Evolutionary conservation across 2,797 vertebrate genomes (phyloP), one percentile per base, ranked within the genome.

Genomic region (Sternarchorhynchus goeldii): DNA sequence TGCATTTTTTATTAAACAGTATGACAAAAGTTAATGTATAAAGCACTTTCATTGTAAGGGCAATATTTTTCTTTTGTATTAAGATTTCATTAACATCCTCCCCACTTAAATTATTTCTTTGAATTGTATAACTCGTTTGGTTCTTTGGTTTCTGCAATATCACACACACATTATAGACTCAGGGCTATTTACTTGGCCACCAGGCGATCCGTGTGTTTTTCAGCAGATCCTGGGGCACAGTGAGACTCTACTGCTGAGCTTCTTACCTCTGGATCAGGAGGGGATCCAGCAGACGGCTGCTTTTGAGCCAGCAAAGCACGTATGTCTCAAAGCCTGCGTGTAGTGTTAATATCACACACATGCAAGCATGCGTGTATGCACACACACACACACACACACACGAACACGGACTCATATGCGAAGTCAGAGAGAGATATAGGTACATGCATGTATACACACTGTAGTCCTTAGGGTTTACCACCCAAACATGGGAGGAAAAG

Each of bases 401-500:
- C 64, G 32, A 7, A 63, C 29, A 63, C 60, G 18, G 29, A 63
- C 29, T 32, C 60, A 63, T 31, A 32, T 25, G 41, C 34, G 53
- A 21, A 31, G 41, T 53, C 16, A 55, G 41, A 12, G 45, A 50
- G 12, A 50, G 4, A 50, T 16, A 62, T 14, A 83, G 88, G 83
- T 85, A 12, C 45, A 50, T 2, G 10, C 21, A 31, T 21, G 41
- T 21, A 83, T 87, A 85, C 85, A 88, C 86, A 89, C 89, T 85
- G 84, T 88, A 91, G 88, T 92, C 91, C 91, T 90, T 86, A 90
- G 87, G 89, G 88, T 91, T 92, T 90, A 88, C 90, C 89, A 88
- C 90, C 90, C 91, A 88, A 91, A 91, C 86, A 92, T 88, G 90
- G 89, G 88, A 91, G 89, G 90, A 91, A 90, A 90, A 86, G 88